phyloP scores from a whole-genome alignment of 2,797 vertebrate genomes.

The Australoheros facetus region DNA sequence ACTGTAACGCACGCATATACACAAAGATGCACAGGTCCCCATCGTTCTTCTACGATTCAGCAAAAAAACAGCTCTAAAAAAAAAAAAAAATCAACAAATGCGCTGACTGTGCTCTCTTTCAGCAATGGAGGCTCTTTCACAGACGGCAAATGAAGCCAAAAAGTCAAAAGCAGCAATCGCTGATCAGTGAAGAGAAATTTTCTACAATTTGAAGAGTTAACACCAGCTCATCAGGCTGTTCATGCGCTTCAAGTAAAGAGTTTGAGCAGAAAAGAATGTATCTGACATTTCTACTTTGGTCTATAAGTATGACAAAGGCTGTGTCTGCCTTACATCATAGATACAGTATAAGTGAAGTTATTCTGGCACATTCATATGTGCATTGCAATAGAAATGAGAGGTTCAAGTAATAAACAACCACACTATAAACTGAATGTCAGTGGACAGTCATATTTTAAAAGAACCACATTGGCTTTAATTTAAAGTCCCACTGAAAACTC shows the following conservation, averaged over 20 bases:
- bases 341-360: neutral
- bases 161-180: slow-evolving; percentile 35
- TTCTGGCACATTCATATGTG: neutral
- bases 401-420: neutral
- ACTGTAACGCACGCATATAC: slow-evolving; percentile 34
- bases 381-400: neutral
- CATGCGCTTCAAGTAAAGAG: neutral
- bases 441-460: neutral
- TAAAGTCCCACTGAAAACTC: slow-evolving; percentile 6
- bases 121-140: slow-evolving; percentile 35
- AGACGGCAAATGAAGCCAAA: slow-evolving; percentile 37
- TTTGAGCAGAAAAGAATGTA: neutral
- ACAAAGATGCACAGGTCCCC: slow-evolving; percentile 33
- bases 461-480: neutral
- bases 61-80: slow-evolving; percentile 60
- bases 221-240: neutral
- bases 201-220: slow-evolving; percentile 19
- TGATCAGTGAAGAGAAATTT: slow-evolving; percentile 30
- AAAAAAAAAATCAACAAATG: slow-evolving; percentile 46
- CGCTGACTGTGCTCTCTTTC: slow-evolving; percentile 63
- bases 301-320: neutral
- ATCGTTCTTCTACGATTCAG: slow-evolving; percentile 66
- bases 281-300: neutral
- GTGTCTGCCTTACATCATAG: no score
- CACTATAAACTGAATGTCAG: neutral